Evolutionary conservation across 2,113 vertebrate species (phyloP).

Genomic region (Tragelaphus scriptus): DNA sequence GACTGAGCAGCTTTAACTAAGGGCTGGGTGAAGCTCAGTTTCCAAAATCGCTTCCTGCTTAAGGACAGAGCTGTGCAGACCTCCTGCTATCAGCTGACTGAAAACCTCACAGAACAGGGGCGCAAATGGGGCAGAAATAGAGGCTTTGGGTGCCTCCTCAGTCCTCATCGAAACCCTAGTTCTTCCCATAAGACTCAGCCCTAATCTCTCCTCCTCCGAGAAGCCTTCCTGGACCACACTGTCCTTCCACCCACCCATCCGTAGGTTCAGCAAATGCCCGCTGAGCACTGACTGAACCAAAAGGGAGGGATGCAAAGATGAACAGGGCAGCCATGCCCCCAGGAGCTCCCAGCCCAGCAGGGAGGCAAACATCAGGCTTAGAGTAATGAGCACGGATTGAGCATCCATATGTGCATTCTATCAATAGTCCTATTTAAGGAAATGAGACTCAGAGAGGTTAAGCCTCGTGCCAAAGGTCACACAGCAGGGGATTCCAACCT

Average conservation of each 20-base stretch:
- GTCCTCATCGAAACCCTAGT: neutral
- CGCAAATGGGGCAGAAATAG: neutral
- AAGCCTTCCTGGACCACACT: neutral
- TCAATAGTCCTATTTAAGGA: neutral
- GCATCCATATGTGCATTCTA: rapidly evolving
- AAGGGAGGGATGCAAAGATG: neutral
- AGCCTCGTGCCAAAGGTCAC: neutral
- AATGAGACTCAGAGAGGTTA: neutral
- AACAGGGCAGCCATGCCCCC: too few species aligned
- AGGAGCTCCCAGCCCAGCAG: neutral
- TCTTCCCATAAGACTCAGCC: neutral
- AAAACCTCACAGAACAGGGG: neutral
- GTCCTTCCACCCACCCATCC: neutral
- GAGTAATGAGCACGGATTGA: rapidly evolving
- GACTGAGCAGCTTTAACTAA: slow-evolving; percentile 20
- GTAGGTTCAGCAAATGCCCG: rapidly evolving
- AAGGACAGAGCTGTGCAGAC: slow-evolving; percentile 9
- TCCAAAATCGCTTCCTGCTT: slow-evolving; percentile 59
- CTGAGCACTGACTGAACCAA: neutral
- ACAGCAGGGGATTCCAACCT: neutral
- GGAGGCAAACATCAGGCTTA: neutral
- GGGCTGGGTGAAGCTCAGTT: slow-evolving; percentile 32
- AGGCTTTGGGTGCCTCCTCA: neutral
- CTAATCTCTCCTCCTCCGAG: neutral
- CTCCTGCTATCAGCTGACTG: neutral